Evolutionary conservation across 2,797 vertebrate species (phyloP), one percentile per base, ranked within the genome.

Genomic region (Liasis olivaceus): DNA sequence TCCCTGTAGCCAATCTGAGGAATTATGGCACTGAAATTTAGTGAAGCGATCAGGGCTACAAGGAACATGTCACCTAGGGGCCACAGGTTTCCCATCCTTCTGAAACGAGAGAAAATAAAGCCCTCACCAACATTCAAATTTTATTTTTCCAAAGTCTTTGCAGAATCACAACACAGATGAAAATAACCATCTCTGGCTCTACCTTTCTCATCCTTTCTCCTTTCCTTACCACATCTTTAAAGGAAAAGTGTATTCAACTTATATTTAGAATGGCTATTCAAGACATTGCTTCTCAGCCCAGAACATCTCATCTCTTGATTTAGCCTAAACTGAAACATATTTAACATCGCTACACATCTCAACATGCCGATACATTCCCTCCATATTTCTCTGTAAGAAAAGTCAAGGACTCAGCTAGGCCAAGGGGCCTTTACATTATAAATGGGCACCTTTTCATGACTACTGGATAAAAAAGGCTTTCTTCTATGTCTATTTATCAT

Each of bases 341-440:
- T 85, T 0, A 81, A 89, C 47, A 93, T 1, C 88, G 94, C 22
- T 59, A 90, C 56, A 31, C 0, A 11, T 28, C 90, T 93, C 95
- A 31, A 51, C 56, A 28, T 86, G 5, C 85, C 92, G 91, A 56
- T 56, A 0, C 0, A 36, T 17, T 69, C 0, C 0, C 85, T 93
- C 90, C 88, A 1, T 24, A 63, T 94, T 96, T 95, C 96, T 96
- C 93, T 59, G 92, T 63, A 87, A 93, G 94, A 88, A 91, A 94
- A 94, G 63, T 88, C 59, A 90, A 54, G 72, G 59, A 14, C 88
- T 0, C 11, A 93, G 89, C 91, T 91, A 42, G 1, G 31, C 85
- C 89, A 24, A 90, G 1, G 11, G 93, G 31, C 85, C 66, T 72
- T 42, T 56, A 3, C n/a, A 2, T 2, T 56, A 81, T 81, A 26